A percentile compares a stretch with the other conserved stretches of the same genome.
These are phyloP conservation scores for Siniperca knerii DNA, from an alignment of 2,113 vertebrate species.

Conservation along the genomic window DNA sequence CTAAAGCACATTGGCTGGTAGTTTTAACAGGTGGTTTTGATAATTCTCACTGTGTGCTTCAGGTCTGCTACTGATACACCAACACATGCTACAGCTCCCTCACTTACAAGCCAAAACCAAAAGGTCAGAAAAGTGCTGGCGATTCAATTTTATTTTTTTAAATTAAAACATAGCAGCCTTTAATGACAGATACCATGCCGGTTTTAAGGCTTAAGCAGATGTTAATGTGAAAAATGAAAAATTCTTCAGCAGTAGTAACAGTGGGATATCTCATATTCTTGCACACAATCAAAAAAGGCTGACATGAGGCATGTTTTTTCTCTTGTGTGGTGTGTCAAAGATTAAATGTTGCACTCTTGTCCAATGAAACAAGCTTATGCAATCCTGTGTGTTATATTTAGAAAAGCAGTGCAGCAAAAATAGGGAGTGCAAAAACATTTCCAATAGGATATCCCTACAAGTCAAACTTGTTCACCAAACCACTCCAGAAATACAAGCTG, in stretches of 20 bases:
- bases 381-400: conserved; percentile 16
- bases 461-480: not conserved
- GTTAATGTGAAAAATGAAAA: conserved; percentile 1
- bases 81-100: not conserved
- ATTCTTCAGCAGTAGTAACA: not conserved
- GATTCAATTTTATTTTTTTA: not conserved
- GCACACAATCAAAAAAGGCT: not conserved
- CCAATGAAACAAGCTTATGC: not conserved
- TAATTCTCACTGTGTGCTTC: conserved; percentile 10
- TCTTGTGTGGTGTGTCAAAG: conserved; percentile 2
- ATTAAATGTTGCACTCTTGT: conserved; percentile 28
- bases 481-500: not conserved
- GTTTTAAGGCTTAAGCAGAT: not conserved
- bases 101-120: not conserved
- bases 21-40: conserved; percentile 66
- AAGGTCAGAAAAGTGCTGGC: not conserved
- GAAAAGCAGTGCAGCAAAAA: not conserved
- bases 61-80: conserved; percentile 4
- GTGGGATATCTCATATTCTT: not conserved
- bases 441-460: not conserved
- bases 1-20: conserved; percentile 31
- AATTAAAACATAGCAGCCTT: not conserved
- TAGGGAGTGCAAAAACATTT: not conserved
- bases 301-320: not conserved
- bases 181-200: not conserved